Evolutionary conservation across 2,797 vertebrate species (phyloP).

Genomic region (Ambastaia sidthimunki): DNA sequence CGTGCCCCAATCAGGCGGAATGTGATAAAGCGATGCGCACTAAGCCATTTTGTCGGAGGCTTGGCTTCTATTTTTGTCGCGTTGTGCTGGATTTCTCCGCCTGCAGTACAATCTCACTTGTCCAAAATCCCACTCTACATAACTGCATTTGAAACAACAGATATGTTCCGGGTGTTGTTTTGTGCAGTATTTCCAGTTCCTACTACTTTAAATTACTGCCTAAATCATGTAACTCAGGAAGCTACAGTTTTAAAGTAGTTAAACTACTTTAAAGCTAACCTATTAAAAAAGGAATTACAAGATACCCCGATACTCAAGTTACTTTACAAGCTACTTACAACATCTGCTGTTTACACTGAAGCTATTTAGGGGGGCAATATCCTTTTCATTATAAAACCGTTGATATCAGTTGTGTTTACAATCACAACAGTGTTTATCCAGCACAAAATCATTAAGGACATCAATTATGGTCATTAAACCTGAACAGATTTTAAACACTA

Average conservation of each 20-base stretch:
- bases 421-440: no score
- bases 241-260: not conserved
- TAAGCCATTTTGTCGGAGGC: not conserved
- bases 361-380: not conserved
- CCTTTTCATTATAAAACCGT: not conserved
- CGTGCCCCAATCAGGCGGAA: not conserved
- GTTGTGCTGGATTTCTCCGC: conserved; percentile 3
- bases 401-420: no score
- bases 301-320: not conserved
- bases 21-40: not conserved
- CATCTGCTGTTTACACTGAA: not conserved
- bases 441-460: no score
- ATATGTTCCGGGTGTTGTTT: not conserved
- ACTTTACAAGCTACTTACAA: not conserved
- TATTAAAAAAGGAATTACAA: not conserved
- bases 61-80: not conserved
- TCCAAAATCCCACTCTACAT: not conserved
- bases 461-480: no score
- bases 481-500: no score
- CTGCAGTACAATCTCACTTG: not conserved
- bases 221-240: not conserved
- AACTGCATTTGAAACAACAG: not conserved
- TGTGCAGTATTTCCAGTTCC: not conserved
- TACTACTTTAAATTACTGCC: not conserved
- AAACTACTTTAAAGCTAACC: not conserved